Percentiles rank a stretch among this genome's conserved stretches.
phyloP scores from a whole-genome alignment of 2,888 invertebrate species.

The Caenorhabditis sp. region DNA sequence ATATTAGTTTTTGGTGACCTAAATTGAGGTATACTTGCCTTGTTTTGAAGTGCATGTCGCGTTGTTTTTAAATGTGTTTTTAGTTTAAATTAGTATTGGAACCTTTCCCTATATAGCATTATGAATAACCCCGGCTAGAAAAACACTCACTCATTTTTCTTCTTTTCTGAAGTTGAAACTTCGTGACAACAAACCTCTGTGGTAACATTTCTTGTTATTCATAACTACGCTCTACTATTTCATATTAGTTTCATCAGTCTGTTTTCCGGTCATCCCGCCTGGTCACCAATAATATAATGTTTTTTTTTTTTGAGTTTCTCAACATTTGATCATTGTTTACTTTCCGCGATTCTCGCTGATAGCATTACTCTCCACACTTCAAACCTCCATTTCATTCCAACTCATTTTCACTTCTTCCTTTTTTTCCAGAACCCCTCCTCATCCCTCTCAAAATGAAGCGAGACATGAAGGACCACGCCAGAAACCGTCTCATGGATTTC shows the following conservation, averaged over 20 bases:
- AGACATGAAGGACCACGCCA: conserved; percentile 29
- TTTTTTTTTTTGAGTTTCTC: neutral
- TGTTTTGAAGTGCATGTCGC: neutral
- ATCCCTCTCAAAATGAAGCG: conserved; percentile 32
- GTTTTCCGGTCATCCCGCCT: no score
- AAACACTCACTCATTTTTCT: no score
- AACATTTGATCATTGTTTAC: conserved; percentile 6
- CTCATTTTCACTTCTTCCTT: neutral
- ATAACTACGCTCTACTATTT: no score
- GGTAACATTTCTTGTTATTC: no score
- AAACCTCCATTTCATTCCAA: neutral
- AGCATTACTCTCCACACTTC: neutral
- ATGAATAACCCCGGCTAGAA: no score
- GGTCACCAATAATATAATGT: no score
- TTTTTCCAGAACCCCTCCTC: neutral
- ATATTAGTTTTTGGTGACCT: conserved; percentile 1
- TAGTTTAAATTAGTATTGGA: no score
- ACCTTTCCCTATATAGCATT: no score
- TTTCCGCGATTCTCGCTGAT: neutral
- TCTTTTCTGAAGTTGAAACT: no score
- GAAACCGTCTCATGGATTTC: conserved; percentile 48
- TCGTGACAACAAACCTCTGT: no score
- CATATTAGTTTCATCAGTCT: no score
- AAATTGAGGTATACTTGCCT: neutral
- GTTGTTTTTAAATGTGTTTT: neutral